Conservation (phyloP, 35 echinoderm and acorn worm species). For the Stichopus chloronotus region DNA sequence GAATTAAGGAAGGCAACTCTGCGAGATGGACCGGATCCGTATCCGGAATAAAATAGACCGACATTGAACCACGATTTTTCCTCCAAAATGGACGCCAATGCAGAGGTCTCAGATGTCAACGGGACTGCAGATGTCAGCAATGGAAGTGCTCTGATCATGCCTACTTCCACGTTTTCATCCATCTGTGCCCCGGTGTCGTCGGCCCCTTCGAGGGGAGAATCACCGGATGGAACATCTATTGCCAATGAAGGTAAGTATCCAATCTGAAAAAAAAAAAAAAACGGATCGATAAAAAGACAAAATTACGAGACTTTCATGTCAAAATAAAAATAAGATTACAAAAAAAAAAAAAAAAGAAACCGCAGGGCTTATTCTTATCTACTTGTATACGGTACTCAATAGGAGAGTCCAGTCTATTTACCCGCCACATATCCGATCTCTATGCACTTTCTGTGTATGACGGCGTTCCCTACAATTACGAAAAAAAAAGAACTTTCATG, state of each 20-base stretch:
- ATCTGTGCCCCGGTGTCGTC: neutral
- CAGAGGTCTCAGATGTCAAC: slow-evolving; percentile 12
- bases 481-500: too few relatives aligned
- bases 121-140: slow-evolving; percentile 51
- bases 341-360: too few relatives aligned
- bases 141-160: neutral
- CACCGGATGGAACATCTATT: neutral
- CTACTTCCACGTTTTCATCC: neutral
- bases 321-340: too few relatives aligned
- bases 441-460: too few relatives aligned
- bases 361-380: too few relatives aligned
- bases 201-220: neutral
- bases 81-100: neutral
- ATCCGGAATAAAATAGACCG: slow-evolving; percentile 43
- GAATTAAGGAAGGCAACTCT: slow-evolving; percentile 12
- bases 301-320: neutral
- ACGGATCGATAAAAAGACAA: neutral
- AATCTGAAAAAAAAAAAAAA: slow-evolving; percentile 1
- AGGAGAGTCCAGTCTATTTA: too few relatives aligned
- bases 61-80: slow-evolving; percentile 44
- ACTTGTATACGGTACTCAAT: too few relatives aligned
- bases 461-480: too few relatives aligned
- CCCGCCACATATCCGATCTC: too few relatives aligned
- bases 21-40: slow-evolving; percentile 20
- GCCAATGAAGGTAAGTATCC: slow-evolving; percentile 29